phyloP scores from a whole-genome alignment of 2,797 vertebrate genomes.

The Gymnocypris eckloni region DNA sequence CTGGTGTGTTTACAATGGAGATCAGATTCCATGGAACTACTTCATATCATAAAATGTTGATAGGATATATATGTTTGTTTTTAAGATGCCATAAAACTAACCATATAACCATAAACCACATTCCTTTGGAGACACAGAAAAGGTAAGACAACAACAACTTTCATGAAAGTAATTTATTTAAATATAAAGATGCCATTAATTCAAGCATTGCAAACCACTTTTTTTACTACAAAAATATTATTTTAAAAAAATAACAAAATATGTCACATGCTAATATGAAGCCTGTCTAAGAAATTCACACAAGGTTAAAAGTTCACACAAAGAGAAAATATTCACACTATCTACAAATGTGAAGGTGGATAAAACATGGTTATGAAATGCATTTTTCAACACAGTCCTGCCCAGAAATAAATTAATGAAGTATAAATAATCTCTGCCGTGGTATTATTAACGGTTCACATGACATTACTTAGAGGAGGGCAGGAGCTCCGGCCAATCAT shows the following conservation, averaged over 20 bases:
- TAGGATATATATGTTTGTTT: background rate
- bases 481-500: conserved; percentile 13
- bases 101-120: background rate
- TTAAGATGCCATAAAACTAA: background rate
- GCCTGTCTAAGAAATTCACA: background rate
- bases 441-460: background rate
- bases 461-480: background rate
- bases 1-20: background rate
- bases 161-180: conserved; percentile 67
- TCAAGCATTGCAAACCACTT: conserved; percentile 8
- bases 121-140: background rate
- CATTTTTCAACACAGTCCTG: conserved; percentile 5
- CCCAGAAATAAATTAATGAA: conserved; percentile 24
- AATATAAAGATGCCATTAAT: conserved; percentile 53
- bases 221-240: conserved; percentile 44
- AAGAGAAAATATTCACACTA: conserved; percentile 30
- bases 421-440: conserved; percentile 35
- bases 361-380: conserved; percentile 25
- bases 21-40: background rate
- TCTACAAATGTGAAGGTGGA: conserved; percentile 23
- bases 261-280: conserved; percentile 6
- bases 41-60: background rate
- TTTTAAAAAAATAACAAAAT: conserved; percentile 38
- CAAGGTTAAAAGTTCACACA: conserved; percentile 39
- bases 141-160: background rate